phyloP scores from a whole-genome alignment of 2,113 vertebrate genomes.

The Otolemur garnettii region DNA sequence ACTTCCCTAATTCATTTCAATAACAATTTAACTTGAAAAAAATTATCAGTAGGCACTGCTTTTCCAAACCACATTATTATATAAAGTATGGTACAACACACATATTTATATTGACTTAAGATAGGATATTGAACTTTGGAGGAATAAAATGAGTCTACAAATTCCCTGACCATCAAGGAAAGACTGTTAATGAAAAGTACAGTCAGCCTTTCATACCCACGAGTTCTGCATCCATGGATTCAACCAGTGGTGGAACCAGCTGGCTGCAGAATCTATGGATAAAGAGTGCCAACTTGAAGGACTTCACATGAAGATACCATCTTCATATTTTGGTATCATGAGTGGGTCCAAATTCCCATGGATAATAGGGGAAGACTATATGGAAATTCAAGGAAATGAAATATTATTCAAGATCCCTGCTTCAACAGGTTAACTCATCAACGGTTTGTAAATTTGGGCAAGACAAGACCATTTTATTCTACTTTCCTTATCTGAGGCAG shows the following conservation, averaged over 20 bases:
- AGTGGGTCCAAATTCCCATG: neutral
- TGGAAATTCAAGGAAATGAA: neutral
- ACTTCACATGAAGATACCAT: neutral
- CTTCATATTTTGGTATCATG: neutral
- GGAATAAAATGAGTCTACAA: neutral
- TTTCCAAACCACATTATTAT: neutral
- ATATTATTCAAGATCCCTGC: fast-evolving
- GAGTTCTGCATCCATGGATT: neutral
- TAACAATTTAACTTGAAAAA: neutral
- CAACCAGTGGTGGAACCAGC: neutral
- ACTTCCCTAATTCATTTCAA: neutral
- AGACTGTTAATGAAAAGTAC: neutral
- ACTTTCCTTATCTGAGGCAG: neutral
- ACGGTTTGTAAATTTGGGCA: neutral
- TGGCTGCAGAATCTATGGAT: neutral
- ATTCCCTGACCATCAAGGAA: neutral
- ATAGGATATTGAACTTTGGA: neutral
- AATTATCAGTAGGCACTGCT: neutral
- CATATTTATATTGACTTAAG: neutral
- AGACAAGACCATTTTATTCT: neutral
- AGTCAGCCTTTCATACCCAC: neutral
- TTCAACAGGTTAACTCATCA: neutral
- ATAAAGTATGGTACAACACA: neutral
- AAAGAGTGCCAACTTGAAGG: neutral
- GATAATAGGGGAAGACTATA: neutral